Conservation (phyloP, 2,113 vertebrate genomes). For the Melanerpes formicivorus region DNA sequence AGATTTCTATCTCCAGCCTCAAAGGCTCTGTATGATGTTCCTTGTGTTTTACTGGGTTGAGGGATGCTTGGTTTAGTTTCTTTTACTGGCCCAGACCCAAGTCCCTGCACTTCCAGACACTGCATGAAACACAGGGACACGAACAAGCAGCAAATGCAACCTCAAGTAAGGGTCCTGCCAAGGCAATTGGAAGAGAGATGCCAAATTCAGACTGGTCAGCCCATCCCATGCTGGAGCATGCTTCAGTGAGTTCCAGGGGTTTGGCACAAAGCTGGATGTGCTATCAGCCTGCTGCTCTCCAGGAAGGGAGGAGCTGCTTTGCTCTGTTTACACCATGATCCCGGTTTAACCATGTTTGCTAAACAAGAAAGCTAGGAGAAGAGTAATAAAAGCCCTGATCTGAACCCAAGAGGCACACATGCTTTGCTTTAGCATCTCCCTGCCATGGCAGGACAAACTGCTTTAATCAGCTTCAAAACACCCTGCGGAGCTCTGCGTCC, state of each 20-base stretch:
- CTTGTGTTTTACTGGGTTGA: not conserved
- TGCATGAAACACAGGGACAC: not conserved
- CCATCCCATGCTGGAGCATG: not conserved
- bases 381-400: not conserved
- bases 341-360: not conserved
- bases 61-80: not conserved
- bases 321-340: not conserved
- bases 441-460: not conserved
- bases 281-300: not conserved
- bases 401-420: not conserved
- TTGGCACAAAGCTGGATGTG: not conserved
- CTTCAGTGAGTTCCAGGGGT: not conserved
- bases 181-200: not conserved
- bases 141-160: not conserved
- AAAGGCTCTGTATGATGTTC: not conserved
- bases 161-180: not conserved
- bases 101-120: not conserved
- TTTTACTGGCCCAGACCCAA: not conserved
- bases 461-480: constrained; percentile 35
- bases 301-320: not conserved
- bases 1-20: not conserved
- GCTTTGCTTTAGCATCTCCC: constrained; percentile 34
- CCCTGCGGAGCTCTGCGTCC: not conserved
- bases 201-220: not conserved
- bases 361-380: not conserved